These are phyloP conservation scores for Drosophila austrosaltans DNA, from an alignment of 2,888 invertebrate species.

Conservation along the genomic window DNA sequence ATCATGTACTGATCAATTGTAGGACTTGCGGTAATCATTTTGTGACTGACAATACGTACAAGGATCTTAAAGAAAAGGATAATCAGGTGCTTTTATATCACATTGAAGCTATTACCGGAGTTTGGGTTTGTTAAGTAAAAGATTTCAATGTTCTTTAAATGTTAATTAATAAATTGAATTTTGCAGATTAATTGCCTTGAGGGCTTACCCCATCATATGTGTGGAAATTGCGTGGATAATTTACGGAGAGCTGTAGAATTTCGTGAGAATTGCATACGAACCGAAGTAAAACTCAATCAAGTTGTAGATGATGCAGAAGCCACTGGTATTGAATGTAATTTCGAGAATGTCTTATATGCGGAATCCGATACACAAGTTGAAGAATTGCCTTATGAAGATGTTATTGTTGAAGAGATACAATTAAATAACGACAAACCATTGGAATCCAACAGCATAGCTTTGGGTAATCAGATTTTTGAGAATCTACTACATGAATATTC, in stretches of 20 bases:
- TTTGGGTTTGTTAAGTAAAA: slow-evolving; percentile 48
- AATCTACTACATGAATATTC: not conserved
- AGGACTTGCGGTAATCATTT: slow-evolving; percentile 54
- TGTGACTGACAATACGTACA: slow-evolving; percentile 33
- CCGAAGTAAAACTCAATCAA: slow-evolving; percentile 45
- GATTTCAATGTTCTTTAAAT: not conserved
- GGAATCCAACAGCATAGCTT: not conserved
- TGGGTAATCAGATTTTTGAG: slow-evolving; percentile 9
- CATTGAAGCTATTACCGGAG: slow-evolving; percentile 59
- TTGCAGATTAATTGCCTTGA: slow-evolving; percentile 38
- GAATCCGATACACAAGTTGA: not conserved
- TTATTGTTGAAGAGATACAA: slow-evolving; percentile 5
- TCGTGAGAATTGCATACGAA: slow-evolving; percentile 55
- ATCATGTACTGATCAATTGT: slow-evolving; percentile 32
- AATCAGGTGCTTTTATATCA: slow-evolving; percentile 57
- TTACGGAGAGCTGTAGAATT: slow-evolving; percentile 56
- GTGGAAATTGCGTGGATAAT: slow-evolving; percentile 35
- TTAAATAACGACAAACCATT: not conserved
- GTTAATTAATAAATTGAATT: not conserved
- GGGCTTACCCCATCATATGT: slow-evolving; percentile 43
- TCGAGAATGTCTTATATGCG: slow-evolving; percentile 28
- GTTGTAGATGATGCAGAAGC: not conserved
- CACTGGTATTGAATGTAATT: not conserved
- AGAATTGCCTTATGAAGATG: not conserved
- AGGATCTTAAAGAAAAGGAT: slow-evolving; percentile 41